Base-by-base conservation (phyloP, 23 tunicate genomes). In the Diplosoma virens region DNA sequence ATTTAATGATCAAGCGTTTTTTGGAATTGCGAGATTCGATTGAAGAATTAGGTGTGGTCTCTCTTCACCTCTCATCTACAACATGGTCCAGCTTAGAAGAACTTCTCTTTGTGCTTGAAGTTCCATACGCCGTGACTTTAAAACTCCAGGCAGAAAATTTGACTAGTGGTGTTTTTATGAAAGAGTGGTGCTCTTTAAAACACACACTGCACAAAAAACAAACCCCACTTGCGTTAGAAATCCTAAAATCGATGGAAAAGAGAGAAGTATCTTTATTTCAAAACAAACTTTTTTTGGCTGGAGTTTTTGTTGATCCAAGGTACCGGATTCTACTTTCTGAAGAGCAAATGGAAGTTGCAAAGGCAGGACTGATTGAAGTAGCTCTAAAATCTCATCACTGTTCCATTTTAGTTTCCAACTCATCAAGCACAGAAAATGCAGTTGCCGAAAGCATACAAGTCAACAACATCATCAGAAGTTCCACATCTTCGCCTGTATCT, bases 171-270 rank as follows among this genome's bases (percentile, higher is more conserved):
- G 30, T 22, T 2, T 68, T 68, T 35, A 6, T 68, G 56, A 68
- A 68, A 35, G 75, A 68, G 29, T 68, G 75, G 23, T 68, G 75
- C 58, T n/a, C 58, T 6, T 24, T 68, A 2, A 68, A 68, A 68
- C 75, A 55, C 14, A 68, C 21, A 20, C 58, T 68, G 28, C 58
- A 35, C 58, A 68, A 35, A 68, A 68, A 5, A 68, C 55, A 68
- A 68, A 68, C 56, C 14, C 34, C 55, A 68, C 75, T 68, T 20
- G 58, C 75, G 9, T 55, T 9, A 68, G 75, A 68, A 68, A 68
- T 68, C 36, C n/a, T 68, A n/a, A 33, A n/a, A 68, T 68, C 75
- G 11, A 68, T 68, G 58, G 58, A 68, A 68, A 68, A 68, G 5
- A 45, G 71, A 5, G 46, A 65, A 20, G 46, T 7, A 26, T 5